phyloP scores from a whole-genome alignment of 35 echinoderm and acorn worm species.

The Heliocidaris erythrogramma region DNA sequence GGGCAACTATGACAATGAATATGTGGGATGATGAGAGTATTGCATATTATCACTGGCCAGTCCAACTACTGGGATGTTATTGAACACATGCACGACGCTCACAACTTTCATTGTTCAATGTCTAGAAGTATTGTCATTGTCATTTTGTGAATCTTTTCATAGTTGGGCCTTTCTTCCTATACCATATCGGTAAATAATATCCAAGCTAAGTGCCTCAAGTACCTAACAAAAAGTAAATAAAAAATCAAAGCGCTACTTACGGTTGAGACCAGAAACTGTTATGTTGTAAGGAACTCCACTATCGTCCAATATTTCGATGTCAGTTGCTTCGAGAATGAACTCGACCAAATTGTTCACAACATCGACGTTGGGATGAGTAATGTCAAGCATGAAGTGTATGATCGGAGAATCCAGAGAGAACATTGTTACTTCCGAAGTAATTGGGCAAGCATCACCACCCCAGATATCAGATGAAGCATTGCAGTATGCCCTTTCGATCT shows the following conservation, averaged over 20 bases:
- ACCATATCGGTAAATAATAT: no score
- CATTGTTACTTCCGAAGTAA: neutral
- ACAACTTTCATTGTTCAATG: no score
- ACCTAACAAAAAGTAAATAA: neutral
- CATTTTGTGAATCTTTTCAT: no score
- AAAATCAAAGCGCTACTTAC: neutral
- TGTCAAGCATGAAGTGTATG: neutral
- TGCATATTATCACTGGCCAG: no score
- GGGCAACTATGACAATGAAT: no score
- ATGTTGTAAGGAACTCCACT: neutral
- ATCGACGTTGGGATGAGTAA: neutral
- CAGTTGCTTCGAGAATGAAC: neutral
- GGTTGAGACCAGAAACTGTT: neutral
- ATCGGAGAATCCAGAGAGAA: neutral
- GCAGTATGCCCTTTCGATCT: slow-evolving; percentile 20
- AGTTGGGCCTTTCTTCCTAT: no score
- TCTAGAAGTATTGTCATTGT: no score
- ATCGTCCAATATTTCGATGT: neutral
- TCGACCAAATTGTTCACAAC: neutral
- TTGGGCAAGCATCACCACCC: neutral
- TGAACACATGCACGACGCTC: no score
- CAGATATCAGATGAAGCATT: neutral
- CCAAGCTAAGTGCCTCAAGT: no score
- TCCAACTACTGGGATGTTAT: no score
- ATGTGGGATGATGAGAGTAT: no score